Conservation (phyloP, 1,140 invertebrate species). For the Melanaphis sacchari region DNA sequence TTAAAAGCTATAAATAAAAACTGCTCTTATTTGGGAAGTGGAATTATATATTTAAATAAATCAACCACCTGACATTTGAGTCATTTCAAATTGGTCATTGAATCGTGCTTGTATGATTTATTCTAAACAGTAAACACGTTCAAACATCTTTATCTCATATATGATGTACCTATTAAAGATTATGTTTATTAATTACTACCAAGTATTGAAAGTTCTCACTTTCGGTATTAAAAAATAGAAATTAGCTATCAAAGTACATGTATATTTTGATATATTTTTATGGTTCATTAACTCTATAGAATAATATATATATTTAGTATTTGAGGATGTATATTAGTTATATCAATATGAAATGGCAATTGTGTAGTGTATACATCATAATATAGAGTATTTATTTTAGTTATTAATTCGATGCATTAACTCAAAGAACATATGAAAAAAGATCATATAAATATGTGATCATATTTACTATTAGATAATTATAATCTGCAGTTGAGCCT, state of each 20-base stretch:
- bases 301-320: neutral
- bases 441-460: neutral
- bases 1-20: neutral
- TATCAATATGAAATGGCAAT: neutral
- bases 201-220: neutral
- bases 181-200: too few species aligned
- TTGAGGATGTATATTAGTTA: neutral
- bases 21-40: neutral
- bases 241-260: neutral
- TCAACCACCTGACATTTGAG: neutral
- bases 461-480: neutral
- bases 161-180: too few species aligned
- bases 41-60: neutral
- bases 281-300: neutral
- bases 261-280: neutral
- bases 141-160: too few species aligned
- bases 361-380: neutral
- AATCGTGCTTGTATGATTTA: neutral
- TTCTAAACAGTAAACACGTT: neutral
- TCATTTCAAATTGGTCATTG: neutral
- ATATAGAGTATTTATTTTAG: neutral
- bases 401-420: neutral
- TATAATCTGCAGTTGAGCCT: too few species aligned
- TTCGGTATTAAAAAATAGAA: neutral
- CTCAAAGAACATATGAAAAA: neutral